phyloP scores from a whole-genome alignment of 2,797 vertebrate species.

The Eulemur rubriventer region DNA sequence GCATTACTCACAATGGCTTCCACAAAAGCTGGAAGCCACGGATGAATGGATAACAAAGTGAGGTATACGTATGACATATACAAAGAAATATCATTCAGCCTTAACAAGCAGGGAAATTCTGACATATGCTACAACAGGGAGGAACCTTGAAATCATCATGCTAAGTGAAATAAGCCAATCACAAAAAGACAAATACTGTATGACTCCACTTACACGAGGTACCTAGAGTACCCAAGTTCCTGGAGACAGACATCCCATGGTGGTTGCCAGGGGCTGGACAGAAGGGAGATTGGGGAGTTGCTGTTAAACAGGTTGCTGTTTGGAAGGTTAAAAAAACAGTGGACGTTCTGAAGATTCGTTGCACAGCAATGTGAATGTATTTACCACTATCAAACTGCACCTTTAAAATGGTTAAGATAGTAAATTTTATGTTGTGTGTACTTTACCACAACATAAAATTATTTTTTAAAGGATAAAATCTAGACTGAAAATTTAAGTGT shows the following conservation, averaged over 20 bases:
- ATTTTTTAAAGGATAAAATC: neutral
- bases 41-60: neutral
- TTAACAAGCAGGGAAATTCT: neutral
- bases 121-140: rapidly evolving
- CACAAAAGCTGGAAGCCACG: neutral
- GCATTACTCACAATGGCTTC: neutral
- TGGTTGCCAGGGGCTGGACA: neutral
- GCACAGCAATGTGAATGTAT: neutral
- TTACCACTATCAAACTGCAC: neutral
- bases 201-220: neutral
- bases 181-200: neutral
- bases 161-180: neutral
- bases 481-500: neutral
- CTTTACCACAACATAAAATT: neutral
- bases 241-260: neutral
- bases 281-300: no score
- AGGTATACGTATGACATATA: no score
- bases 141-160: neutral
- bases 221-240: neutral
- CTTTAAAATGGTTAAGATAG: neutral
- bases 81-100: neutral
- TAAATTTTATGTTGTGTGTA: neutral
- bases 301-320: neutral
- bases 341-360: neutral
- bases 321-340: neutral